These are phyloP conservation scores for Seriola dumerili DNA, from an alignment of 2,113 vertebrate genomes.

Conservation along the genomic window DNA sequence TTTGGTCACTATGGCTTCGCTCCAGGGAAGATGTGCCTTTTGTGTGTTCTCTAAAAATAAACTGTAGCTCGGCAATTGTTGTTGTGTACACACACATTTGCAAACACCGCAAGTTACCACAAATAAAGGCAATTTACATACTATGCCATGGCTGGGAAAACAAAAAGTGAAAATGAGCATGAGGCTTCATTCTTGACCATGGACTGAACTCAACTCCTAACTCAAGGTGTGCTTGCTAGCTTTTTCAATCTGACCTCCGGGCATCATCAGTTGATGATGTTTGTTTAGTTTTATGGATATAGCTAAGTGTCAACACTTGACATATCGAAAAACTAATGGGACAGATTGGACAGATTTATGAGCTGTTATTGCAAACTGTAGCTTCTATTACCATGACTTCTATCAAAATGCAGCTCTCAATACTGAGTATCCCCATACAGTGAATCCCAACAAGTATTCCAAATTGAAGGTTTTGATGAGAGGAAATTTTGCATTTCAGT, in stretches of 20 bases:
- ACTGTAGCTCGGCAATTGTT: constrained; percentile 28
- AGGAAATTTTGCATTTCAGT: constrained; percentile 27
- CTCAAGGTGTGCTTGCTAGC: neutral
- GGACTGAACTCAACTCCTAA: neutral
- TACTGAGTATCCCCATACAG: neutral
- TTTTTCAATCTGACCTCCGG: neutral
- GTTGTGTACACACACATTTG: constrained; percentile 23
- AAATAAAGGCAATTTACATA: neutral
- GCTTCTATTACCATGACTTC: neutral
- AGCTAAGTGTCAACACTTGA: neutral
- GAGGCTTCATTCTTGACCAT: neutral
- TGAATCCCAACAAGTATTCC: neutral
- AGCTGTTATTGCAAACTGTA: neutral
- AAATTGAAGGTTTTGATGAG: neutral
- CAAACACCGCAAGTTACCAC: neutral
- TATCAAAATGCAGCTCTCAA: neutral
- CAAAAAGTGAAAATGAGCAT: neutral
- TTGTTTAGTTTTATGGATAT: neutral
- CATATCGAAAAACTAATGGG: neutral
- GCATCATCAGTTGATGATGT: constrained; percentile 1
- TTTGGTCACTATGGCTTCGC: constrained; percentile 40
- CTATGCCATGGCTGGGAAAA: neutral
- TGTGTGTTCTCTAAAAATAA: constrained; percentile 79
- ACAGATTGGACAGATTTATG: neutral
- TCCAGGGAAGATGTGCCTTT: constrained; percentile 65